phyloP scores from a whole-genome alignment of 2,113 vertebrate genomes.

The Zosterops borbonicus region DNA sequence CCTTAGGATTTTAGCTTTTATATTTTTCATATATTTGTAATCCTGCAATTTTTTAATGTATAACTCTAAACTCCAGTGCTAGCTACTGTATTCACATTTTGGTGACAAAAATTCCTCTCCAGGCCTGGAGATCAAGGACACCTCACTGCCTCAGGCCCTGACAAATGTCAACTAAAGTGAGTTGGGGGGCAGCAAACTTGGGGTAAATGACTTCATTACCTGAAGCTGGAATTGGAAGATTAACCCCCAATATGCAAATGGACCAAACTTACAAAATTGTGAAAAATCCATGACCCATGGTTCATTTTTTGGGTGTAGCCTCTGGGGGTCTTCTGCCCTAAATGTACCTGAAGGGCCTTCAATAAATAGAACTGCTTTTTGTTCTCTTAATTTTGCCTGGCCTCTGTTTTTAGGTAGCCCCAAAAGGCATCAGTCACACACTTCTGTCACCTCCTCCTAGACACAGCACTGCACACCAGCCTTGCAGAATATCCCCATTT shows the following conservation, averaged over 20 bases:
- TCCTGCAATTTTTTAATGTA: background rate
- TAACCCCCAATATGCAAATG: background rate
- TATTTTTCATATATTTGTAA: background rate
- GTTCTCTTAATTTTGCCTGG: background rate
- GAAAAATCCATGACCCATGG: fast-evolving
- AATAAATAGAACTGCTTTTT: background rate
- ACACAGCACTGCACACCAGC: background rate
- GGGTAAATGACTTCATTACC: background rate
- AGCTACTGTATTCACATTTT: background rate
- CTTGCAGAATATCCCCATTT: background rate
- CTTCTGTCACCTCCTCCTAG: background rate
- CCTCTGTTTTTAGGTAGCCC: background rate
- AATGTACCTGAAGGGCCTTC: background rate
- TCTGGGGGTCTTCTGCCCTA: background rate
- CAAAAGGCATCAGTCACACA: background rate
- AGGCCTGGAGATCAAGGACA: background rate
- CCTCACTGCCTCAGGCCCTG: background rate
- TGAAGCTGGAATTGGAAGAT: background rate
- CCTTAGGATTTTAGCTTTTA: background rate
- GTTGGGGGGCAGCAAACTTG: no score
- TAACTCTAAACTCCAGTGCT: background rate
- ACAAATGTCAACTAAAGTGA: background rate
- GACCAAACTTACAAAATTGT: background rate
- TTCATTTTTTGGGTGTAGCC: background rate
- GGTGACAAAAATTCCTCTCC: background rate